Evolutionary conservation across 2,113 vertebrate species (phyloP), one percentile per base, ranked within the genome.

Genomic region (Bubo blakistoni): DNA sequence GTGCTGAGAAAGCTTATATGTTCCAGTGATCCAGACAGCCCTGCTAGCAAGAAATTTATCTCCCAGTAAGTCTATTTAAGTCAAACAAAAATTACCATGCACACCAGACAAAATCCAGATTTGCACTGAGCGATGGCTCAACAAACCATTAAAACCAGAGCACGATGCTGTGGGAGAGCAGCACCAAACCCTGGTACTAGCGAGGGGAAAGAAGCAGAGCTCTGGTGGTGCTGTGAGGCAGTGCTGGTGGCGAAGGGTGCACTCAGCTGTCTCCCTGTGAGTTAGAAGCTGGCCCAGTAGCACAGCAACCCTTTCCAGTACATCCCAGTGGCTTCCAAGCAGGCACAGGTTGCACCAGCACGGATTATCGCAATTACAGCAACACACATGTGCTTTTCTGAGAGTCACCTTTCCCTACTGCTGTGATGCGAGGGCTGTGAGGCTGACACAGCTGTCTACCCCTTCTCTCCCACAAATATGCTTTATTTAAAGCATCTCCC

Each of bases 111-210:
- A 76, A 47, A 20, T 82, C 29, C 30, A 65, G 57, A 20, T 57
- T 76, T 52, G 24, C 46, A 21, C 38, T 16, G 27, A 29, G 26
- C 4, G 1, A 36, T 49, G 40, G 36, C 34, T 61, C 38, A 55
- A 18, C 47, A 59, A 90, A 42, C 17, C 14, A 4, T 9, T 30
- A 20, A 47, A 81, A 42, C 3, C 38, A 36, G 61, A 70, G n/a
- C 16, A 3, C 40, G 4, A 30, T 30, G 59, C n/a, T 58, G 34
- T 51, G 20, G 47, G 73, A 55, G 40, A 74, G 65, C 57, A 81
- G 42, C 49, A 29, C 42, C 42, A 42, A 63, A 10, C 13, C 34
- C 46, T 0, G 0, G 18, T 14, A 13, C 32, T 1, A 0, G 19
- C 30, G 18, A 55, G 15, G 13, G 20, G 38, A 57, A 42, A 58